Base-by-base conservation (phyloP, 2,888 invertebrate species). In the Agrotis puta region DNA sequence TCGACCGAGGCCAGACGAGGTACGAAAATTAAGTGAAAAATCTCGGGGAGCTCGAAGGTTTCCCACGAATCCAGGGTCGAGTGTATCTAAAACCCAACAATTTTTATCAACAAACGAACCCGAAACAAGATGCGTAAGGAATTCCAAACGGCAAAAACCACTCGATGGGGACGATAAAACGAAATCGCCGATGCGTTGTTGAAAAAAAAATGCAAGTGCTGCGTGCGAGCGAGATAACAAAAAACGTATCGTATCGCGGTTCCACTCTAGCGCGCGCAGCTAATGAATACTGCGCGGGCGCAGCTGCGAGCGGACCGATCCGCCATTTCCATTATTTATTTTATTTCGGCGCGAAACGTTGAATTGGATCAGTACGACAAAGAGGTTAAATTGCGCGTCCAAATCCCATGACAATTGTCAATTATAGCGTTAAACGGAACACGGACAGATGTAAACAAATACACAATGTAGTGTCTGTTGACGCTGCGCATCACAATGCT, bases 271-370 rank as follows among this genome's bases (percentile, higher is more conserved):
- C 94, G 95, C 94, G 92, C 93, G 90, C 92, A 87, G 88, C 92
- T 94, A 94, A 94, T 94, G 94, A 93, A 94, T 93, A 92, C 90
- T 85, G 93, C 93, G 93, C 94, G 84, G 87, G 90, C 93, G 95
- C 95, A 94, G 94, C 94, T 94, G 95, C 88, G 88, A 88, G 86
- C 89, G 85, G 88, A 89, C 90, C 91, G 90, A 91, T 93, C 93
- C 92, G 92, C 93, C 93, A 94, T 95, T 94, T 92, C 93, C 94
- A 94, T 95, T 95, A 95, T 95, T 94, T 95, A 94, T 95, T 94
- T 94, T 94, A 94, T 94, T 94, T 93, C 93, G 94, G 95, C 94
- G 94, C 94, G 94, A 95, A 94, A 93, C 91, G 82, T 89, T 90
- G 92, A 95, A 95, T 94, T 95, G 94, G 94, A 95, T 95, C 94